These are phyloP conservation scores for Saturnia japonica DNA, from an alignment of 2,888 invertebrate genomes.

Conservation along the genomic window DNA sequence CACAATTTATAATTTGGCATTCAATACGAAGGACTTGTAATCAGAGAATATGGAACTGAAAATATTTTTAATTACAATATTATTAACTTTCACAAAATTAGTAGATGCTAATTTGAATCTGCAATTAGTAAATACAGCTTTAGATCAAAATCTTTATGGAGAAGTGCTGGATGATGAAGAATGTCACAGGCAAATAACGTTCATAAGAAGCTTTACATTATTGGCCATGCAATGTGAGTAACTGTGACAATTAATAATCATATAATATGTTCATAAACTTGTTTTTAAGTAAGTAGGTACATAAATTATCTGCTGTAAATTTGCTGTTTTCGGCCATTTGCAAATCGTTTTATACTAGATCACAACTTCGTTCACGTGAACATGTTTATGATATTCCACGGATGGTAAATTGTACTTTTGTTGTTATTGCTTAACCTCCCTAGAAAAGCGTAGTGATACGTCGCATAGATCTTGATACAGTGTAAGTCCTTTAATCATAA, in stretches of 20 bases:
- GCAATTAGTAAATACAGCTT: constrained; percentile 33
- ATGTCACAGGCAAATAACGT: constrained; percentile 52
- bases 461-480: no score
- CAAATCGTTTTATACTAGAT: not conserved
- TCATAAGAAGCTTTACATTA: constrained; percentile 34
- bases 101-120: constrained; percentile 28
- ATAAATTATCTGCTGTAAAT: not conserved
- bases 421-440: no score
- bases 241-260: not conserved
- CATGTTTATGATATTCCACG: not conserved
- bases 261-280: not conserved
- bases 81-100: constrained; percentile 20
- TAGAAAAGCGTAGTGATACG: no score
- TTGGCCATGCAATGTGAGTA: constrained; percentile 54
- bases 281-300: not conserved
- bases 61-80: constrained; percentile 11
- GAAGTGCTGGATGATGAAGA: constrained; percentile 51
- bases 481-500: no score
- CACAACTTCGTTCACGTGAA: not conserved
- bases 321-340: not conserved
- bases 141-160: constrained; percentile 51
- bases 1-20: not conserved
- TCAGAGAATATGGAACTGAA: constrained; percentile 16
- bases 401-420: not conserved
- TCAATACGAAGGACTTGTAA: constrained; percentile 18